A percentile compares a stretch with the other conserved stretches of the same genome.
These are phyloP conservation scores for Aphaenogaster floridana DNA, from an alignment of 1,140 invertebrate genomes.

Conservation along the genomic window DNA sequence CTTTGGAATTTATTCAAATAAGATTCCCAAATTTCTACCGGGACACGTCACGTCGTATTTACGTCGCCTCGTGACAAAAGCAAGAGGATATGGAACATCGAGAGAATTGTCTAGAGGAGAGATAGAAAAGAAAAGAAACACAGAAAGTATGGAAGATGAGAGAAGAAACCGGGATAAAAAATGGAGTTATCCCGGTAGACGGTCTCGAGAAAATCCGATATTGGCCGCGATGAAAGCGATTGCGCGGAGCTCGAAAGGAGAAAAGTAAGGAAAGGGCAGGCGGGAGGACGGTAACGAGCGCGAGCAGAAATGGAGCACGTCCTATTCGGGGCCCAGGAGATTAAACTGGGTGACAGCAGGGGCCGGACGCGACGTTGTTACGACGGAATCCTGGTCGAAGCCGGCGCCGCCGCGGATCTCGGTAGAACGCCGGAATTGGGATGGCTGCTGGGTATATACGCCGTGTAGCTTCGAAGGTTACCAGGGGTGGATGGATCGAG, in stretches of 20 bases:
- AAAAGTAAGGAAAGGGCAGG: background rate
- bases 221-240: slow-evolving; percentile 54
- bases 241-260: background rate
- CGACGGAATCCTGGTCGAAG: background rate
- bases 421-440: slow-evolving; percentile 27
- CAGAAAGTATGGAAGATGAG: slow-evolving; percentile 8
- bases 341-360: slow-evolving; percentile 44
- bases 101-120: background rate
- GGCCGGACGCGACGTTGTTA: slow-evolving; percentile 25
- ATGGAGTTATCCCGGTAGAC: slow-evolving; percentile 27
- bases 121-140: background rate
- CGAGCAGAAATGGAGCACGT: slow-evolving; percentile 37
- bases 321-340: background rate
- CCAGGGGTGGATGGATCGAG: slow-evolving; percentile 7
- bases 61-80: background rate
- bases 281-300: slow-evolving; percentile 20
- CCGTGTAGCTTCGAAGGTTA: slow-evolving; percentile 8
- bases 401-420: slow-evolving; percentile 10
- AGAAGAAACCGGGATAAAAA: slow-evolving; percentile 12
- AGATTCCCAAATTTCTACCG: background rate
- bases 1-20: slow-evolving; percentile 16
- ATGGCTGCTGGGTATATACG: slow-evolving; percentile 33
- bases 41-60: background rate
- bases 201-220: slow-evolving; percentile 33
- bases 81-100: background rate